A percentile compares a stretch with the other conserved stretches of the same genome.
Conservation (phyloP, 2,113 vertebrate species). For the pig (Sus scrofa) region DNA sequence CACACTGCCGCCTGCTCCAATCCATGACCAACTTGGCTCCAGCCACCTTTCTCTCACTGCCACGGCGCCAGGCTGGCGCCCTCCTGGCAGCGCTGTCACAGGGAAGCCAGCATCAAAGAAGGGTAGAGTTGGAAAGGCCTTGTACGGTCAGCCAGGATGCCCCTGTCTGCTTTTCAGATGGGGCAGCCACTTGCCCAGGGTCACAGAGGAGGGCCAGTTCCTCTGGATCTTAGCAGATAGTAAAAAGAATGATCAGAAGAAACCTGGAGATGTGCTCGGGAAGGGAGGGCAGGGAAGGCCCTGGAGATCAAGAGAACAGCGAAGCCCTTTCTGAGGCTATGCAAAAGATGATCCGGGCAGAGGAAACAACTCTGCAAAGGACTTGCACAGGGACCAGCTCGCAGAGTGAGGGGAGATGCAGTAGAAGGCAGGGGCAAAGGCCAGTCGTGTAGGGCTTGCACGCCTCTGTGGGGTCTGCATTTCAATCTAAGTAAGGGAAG, state of each 20-base stretch:
- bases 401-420: no score
- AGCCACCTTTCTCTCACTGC: background rate
- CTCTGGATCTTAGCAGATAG: background rate
- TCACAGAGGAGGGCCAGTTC: background rate
- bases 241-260: background rate
- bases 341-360: background rate
- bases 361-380: background rate
- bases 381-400: rapidly evolving
- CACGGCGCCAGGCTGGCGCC: rapidly evolving
- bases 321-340: background rate
- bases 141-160: background rate
- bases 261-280: background rate
- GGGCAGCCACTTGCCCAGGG: background rate
- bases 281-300: background rate
- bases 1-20: background rate
- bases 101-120: background rate
- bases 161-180: background rate
- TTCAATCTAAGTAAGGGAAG: background rate
- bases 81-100: background rate
- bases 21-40: background rate
- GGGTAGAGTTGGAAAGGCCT: background rate
- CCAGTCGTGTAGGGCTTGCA: rapidly evolving
- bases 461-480: background rate
- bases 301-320: background rate
- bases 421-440: rapidly evolving